Evolutionary conservation across 2,113 vertebrate species (phyloP).

Genomic region (Catharus minimus): DNA sequence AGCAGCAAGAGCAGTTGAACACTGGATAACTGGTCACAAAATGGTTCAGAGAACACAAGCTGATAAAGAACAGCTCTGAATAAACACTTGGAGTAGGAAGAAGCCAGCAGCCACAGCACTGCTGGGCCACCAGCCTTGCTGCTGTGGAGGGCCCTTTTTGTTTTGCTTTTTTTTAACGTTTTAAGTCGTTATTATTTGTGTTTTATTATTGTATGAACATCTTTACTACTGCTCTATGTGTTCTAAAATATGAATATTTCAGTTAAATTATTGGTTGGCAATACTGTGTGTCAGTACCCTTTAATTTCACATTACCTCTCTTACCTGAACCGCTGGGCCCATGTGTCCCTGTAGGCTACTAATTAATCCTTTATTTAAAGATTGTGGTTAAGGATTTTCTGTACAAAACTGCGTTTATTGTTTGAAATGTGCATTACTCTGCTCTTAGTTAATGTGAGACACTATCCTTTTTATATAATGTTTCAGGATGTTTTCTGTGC

Average conservation of each 20-base stretch:
- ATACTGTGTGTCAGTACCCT: rapidly evolving
- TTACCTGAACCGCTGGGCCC: rapidly evolving
- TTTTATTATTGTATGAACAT: neutral
- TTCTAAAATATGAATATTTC: neutral
- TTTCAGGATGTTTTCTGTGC: neutral
- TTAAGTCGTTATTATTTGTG: neutral
- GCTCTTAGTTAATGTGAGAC: neutral
- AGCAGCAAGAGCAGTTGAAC: neutral
- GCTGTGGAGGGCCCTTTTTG: neutral
- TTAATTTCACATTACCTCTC: neutral
- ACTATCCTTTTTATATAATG: rapidly evolving
- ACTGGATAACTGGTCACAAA: neutral
- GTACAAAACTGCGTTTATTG: too few species aligned
- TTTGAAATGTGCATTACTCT: neutral
- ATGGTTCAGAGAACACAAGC: neutral
- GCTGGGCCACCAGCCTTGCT: neutral
- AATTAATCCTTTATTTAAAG: neutral
- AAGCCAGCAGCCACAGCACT: rapidly evolving
- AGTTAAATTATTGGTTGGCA: neutral
- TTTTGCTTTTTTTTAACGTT: too few species aligned
- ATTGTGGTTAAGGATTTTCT: neutral
- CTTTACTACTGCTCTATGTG: neutral
- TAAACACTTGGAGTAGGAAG: neutral
- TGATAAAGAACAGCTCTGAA: neutral
- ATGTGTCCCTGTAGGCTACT: rapidly evolving